Percentiles rank a stretch among this genome's conserved stretches.
Conservation (phyloP, 2,888 invertebrate species). For the Pemphredon lugubris region DNA sequence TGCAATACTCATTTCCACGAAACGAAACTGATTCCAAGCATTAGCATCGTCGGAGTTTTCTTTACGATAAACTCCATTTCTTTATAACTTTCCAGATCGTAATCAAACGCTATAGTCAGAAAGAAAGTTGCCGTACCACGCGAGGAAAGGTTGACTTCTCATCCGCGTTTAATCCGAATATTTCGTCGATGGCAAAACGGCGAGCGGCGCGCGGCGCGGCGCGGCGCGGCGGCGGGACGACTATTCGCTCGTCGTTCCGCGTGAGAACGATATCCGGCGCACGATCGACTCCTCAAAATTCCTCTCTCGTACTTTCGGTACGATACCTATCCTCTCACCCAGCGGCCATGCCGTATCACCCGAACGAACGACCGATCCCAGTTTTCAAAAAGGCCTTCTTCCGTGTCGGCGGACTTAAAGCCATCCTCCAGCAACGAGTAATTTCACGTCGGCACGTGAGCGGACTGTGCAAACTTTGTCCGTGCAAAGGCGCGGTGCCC, state of each 20-base stretch:
- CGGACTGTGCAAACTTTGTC: constrained; percentile 72
- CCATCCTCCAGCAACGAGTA: constrained; percentile 57
- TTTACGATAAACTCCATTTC: too few relatives aligned
- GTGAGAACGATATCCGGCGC: constrained; percentile 46
- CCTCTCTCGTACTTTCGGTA: constrained; percentile 37
- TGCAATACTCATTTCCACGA: too few relatives aligned
- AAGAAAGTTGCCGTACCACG: too few relatives aligned
- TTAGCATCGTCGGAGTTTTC: too few relatives aligned
- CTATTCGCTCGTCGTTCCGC: constrained; percentile 10
- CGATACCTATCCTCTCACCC: constrained; percentile 26
- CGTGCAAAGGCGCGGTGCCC: constrained; percentile 56
- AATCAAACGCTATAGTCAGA: too few relatives aligned
- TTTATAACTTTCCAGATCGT: too few relatives aligned
- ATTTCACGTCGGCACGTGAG: constrained; percentile 77
- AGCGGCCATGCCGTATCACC: constrained; percentile 21
- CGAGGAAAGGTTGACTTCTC: too few relatives aligned
- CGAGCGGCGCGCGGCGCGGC: too few relatives aligned
- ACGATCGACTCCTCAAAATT: constrained; percentile 48
- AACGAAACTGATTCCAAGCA: too few relatives aligned
- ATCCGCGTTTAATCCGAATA: too few relatives aligned
- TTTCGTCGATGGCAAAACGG: too few relatives aligned
- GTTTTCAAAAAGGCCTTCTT: constrained; percentile 55
- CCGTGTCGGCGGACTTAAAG: constrained; percentile 61
- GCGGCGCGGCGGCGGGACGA: too few relatives aligned
- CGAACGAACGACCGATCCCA: constrained; percentile 39